A percentile compares a stretch with the other conserved stretches of the same genome.
These are phyloP conservation scores for Watsonalla cultraria DNA, from an alignment of 2,888 invertebrate genomes.

Conservation along the genomic window DNA sequence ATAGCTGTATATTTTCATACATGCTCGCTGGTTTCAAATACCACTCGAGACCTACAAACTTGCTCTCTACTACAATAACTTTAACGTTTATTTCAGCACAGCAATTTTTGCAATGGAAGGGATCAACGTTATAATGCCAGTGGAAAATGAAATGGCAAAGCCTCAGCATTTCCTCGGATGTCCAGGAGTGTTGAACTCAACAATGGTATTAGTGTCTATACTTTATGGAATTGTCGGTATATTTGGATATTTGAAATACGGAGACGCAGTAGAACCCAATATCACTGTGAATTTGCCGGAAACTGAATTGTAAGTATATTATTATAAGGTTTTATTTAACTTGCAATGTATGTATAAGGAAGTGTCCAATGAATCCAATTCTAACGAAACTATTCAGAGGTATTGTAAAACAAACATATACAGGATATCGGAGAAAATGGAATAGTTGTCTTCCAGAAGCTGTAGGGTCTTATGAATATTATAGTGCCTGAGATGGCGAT, in stretches of 20 bases:
- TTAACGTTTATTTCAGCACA: slow-evolving; percentile 77
- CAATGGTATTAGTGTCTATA: slow-evolving; percentile 88
- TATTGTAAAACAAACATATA: too few species aligned
- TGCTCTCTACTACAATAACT: background rate
- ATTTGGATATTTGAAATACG: slow-evolving; percentile 92
- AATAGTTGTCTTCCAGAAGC: too few species aligned
- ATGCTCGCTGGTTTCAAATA: too few species aligned
- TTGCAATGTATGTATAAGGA: background rate
- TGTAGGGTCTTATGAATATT: too few species aligned
- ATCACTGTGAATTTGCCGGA: slow-evolving; percentile 90
- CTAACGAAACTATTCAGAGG: too few species aligned
- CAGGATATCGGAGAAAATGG: too few species aligned
- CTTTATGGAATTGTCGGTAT: slow-evolving; percentile 91
- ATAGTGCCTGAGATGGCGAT: background rate
- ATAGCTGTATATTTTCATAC: too few species aligned
- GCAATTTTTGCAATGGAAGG: slow-evolving; percentile 99
- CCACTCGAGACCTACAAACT: too few species aligned
- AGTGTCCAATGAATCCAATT: too few species aligned
- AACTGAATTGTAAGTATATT: slow-evolving; percentile 79
- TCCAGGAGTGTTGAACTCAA: slow-evolving; percentile 90
- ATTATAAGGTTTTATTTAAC: background rate
- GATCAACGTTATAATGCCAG: slow-evolving; percentile 94
- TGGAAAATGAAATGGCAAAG: slow-evolving; percentile 93
- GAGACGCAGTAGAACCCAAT: slow-evolving; percentile 82
- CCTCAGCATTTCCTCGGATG: slow-evolving; percentile 88